Evolutionary conservation across 2,797 vertebrate species (phyloP).

Genomic region (Kryptolebias ocellatus): DNA sequence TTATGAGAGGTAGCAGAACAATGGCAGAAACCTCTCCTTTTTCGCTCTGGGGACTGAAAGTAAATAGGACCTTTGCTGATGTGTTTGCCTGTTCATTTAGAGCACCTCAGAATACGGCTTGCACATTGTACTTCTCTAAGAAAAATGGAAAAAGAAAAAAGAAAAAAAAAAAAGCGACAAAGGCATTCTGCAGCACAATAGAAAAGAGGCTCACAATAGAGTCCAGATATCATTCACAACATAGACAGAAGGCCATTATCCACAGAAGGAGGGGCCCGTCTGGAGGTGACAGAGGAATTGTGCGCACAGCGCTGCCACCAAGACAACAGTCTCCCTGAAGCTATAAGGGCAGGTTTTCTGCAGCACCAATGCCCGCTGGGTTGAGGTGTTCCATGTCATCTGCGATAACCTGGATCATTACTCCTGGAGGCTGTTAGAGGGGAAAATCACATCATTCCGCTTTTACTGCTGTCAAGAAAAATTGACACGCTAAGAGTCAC

Average conservation of each 20-base stretch:
- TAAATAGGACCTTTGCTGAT: slow-evolving; percentile 64
- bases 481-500: slow-evolving; percentile 63
- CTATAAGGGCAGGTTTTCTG: slow-evolving; percentile 54
- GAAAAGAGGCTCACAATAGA: slow-evolving; percentile 64
- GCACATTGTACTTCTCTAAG: slow-evolving; percentile 41
- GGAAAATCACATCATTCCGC: slow-evolving; percentile 70
- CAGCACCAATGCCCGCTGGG: slow-evolving; percentile 58
- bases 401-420: slow-evolving; percentile 76
- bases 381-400: slow-evolving; percentile 73
- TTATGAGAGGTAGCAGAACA: slow-evolving; percentile 60
- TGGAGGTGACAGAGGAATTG: slow-evolving; percentile 64
- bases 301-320: slow-evolving; percentile 37
- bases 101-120: slow-evolving; percentile 45
- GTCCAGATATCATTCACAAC: slow-evolving; percentile 76
- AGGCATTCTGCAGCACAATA: slow-evolving; percentile 65
- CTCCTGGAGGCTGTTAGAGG: slow-evolving; percentile 71
- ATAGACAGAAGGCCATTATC: slow-evolving; percentile 71
- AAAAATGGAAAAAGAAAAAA: slow-evolving; percentile 11
- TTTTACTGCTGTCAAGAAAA: slow-evolving; percentile 59
- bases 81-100: slow-evolving; percentile 66
- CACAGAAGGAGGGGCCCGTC: slow-evolving; percentile 57
- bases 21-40: slow-evolving; percentile 53
- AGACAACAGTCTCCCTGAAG: slow-evolving; percentile 56
- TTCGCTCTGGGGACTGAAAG: slow-evolving; percentile 46
- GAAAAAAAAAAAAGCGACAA: slow-evolving; percentile 21